A percentile compares a stretch with the other conserved stretches of the same genome.
Conservation (phyloP, 2,113 vertebrate species). For the Oncorhynchus clarkii region DNA sequence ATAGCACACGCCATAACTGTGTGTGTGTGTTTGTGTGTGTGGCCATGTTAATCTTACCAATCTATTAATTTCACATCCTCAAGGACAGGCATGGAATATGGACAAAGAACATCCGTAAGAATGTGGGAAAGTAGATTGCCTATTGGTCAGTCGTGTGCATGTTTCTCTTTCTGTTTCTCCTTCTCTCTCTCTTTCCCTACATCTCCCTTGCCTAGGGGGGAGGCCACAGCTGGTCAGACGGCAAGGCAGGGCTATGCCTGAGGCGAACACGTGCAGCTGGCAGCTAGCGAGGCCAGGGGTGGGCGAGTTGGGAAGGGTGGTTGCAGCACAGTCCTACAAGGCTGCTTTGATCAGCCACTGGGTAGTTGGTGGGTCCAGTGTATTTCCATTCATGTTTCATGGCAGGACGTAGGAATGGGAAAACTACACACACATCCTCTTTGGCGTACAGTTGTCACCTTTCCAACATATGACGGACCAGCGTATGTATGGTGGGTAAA, state of each 20-base stretch:
- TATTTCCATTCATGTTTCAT: neutral
- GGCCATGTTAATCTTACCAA: neutral
- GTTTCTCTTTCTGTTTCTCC: constrained; percentile 17
- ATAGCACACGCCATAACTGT: too few relatives aligned
- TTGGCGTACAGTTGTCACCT: neutral
- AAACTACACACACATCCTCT: neutral
- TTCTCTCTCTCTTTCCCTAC: neutral
- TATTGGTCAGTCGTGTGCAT: neutral
- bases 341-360: constrained; percentile 11
- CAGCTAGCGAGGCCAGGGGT: constrained; percentile 35
- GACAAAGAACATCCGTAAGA: neutral
- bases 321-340: neutral
- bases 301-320: constrained; percentile 4
- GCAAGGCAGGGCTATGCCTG: constrained; percentile 52
- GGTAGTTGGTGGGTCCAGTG: neutral
- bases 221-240: constrained; percentile 67
- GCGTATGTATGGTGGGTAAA: too few relatives aligned
- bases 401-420: too few relatives aligned
- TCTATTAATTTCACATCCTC: neutral
- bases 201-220: constrained; percentile 25
- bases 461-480: neutral
- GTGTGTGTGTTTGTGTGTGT: neutral
- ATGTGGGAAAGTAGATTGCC: neutral
- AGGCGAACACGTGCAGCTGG: constrained; percentile 63
- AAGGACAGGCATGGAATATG: neutral